Base-by-base conservation (phyloP, 64 coral and sea anemone species). In the Montipora efflorescens region DNA sequence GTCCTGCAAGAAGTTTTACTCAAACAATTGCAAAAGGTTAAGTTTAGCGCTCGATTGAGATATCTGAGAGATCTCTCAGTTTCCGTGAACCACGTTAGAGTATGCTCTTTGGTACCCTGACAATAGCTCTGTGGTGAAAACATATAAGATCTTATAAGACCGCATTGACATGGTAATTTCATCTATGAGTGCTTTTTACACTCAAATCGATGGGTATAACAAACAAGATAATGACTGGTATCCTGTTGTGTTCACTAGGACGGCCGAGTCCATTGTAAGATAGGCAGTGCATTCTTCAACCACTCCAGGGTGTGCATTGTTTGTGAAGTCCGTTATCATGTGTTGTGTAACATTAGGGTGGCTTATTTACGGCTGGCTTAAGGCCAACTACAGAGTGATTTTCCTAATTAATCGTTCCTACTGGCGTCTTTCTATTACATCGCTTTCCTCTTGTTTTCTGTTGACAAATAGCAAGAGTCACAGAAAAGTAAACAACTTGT, bases 291-390 rank as follows among this genome's bases (percentile, higher is more conserved):
- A 69, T 86, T 86, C 64, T 86, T 86, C 47, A 48, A 5, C 28
- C 82, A 72, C 82, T 71, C 62, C 49, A 46, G 82, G 82, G 15
- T 52, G 5, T 1, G 18, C n/a, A 48, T 86, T 86, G 82, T 86
- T 86, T 86, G 68, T 47, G 18, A 7, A 23, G 7, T 18, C 13
- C 9, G 67, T 86, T 43, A 67, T 71, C 82, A 66, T 86, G 23
- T 86, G 82, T 86, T 86, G 82, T 86, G 64, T 71, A 86, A 86
- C 82, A 86, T 86, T 86, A 45, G 82, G 82, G 82, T 50, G 82
- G 82, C 82, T 59, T 86, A 86, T 86, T 86, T 86, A 72, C 66
- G 19, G 46, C 82, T 70, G 16, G 16, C 12, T 69, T 51, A 43
- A 86, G 82, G 46, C 16, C 66, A 44, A 72, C 82, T 51, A 86